These are phyloP conservation scores for Drosophila anomelani DNA, from an alignment of 2,888 invertebrate species.

Conservation along the genomic window DNA sequence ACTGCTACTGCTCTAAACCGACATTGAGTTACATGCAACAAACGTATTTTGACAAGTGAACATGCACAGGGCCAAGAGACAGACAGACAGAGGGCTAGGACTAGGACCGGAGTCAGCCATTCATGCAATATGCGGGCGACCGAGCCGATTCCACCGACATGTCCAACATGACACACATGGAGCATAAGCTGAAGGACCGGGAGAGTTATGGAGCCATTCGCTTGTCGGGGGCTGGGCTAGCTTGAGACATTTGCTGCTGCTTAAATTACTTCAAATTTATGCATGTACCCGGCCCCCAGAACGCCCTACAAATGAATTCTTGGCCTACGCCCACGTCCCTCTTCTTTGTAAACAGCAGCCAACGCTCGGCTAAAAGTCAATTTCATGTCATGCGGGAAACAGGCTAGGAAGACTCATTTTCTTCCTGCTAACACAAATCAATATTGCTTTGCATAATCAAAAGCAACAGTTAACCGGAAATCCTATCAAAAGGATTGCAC, in stretches of 20 bases:
- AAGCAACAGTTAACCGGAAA: slow-evolving; percentile 46
- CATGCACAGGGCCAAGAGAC: slow-evolving; percentile 62
- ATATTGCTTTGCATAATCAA: slow-evolving; percentile 59
- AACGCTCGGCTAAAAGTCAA: slow-evolving; percentile 33
- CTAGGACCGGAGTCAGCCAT: slow-evolving; percentile 34
- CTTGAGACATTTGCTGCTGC: slow-evolving; percentile 53
- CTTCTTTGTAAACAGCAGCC: slow-evolving; percentile 14
- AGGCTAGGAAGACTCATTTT: slow-evolving; percentile 12
- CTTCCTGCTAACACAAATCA: slow-evolving; percentile 45
- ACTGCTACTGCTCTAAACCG: slow-evolving; percentile 60
- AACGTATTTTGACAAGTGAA: slow-evolving; percentile 78
- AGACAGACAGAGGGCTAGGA: slow-evolving; percentile 7
- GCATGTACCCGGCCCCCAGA: slow-evolving; percentile 19
- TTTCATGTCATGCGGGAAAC: slow-evolving; percentile 30
- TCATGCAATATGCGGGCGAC: slow-evolving; percentile 64
- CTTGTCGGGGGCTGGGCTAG: slow-evolving; percentile 38
- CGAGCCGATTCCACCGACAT: slow-evolving; percentile 70
- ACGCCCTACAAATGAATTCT: slow-evolving; percentile 11
- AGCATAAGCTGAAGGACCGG: slow-evolving; percentile 27
- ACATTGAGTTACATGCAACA: slow-evolving; percentile 77
- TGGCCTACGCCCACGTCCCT: not conserved
- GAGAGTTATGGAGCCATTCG: slow-evolving; percentile 75
- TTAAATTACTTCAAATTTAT: slow-evolving; percentile 55
- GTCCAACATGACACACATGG: slow-evolving; percentile 72
- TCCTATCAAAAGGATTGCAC: slow-evolving; percentile 13